Evolutionary conservation across 2,113 vertebrate species (phyloP).

Genomic region (Megaceryle maxima): DNA sequence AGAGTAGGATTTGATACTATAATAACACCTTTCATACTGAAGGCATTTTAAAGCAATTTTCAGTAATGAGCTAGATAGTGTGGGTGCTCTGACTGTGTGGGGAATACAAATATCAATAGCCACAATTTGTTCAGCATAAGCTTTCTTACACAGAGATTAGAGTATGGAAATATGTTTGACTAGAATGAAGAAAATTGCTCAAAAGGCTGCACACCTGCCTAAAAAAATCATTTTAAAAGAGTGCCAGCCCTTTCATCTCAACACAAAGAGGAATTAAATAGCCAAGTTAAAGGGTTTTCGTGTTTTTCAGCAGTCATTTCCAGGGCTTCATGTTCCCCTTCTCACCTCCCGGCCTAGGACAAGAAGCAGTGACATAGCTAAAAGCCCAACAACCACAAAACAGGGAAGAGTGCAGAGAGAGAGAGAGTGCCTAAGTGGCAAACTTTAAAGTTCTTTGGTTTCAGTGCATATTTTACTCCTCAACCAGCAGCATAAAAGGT

Average conservation of each 20-base stretch:
- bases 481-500: neutral
- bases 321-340: neutral
- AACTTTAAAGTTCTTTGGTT: neutral
- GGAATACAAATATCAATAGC: constrained; percentile 38
- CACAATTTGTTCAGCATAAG: neutral
- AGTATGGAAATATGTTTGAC: neutral
- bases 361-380: neutral
- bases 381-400: neutral
- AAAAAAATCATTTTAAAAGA: neutral
- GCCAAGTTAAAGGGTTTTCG: neutral
- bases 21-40: constrained; percentile 47
- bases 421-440: neutral
- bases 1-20: constrained; percentile 29
- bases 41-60: constrained; percentile 46
- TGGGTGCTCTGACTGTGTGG: neutral
- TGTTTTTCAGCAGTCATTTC: neutral
- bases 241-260: neutral
- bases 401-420: neutral
- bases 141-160: neutral
- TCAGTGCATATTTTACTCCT: neutral
- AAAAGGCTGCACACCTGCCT: neutral
- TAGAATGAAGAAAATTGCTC: neutral
- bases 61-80: constrained; percentile 15
- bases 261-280: neutral
- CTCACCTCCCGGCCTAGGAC: neutral